phyloP scores from a whole-genome alignment of 2,113 vertebrate species.

The Corythornis madagascariensis region DNA sequence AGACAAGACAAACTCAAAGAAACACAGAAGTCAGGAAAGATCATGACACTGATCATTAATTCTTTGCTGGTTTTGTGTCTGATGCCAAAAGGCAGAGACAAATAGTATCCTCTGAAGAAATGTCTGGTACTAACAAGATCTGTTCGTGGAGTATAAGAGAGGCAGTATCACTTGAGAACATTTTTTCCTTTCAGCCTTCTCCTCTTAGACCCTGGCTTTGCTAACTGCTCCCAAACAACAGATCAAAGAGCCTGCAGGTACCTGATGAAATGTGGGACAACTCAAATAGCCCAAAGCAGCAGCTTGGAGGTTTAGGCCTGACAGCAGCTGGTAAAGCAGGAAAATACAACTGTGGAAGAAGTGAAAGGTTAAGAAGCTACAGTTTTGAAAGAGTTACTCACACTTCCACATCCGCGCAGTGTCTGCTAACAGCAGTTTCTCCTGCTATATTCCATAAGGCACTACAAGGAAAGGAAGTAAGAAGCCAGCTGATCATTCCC shows the following conservation, averaged over 20 bases:
- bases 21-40: neutral
- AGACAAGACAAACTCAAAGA: neutral
- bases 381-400: neutral
- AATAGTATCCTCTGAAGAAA: neutral
- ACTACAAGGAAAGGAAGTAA: neutral
- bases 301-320: neutral
- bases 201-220: neutral
- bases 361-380: neutral
- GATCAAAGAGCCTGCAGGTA: neutral
- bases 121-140: neutral
- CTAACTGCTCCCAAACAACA: neutral
- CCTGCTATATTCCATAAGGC: neutral
- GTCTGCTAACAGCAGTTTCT: neutral
- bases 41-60: neutral
- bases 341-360: neutral
- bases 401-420: neutral
- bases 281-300: neutral
- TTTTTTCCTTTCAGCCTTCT: neutral
- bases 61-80: neutral
- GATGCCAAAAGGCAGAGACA: neutral
- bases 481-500: neutral
- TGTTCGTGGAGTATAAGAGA: neutral
- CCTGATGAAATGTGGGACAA: neutral
- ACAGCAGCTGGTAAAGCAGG: neutral
- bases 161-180: neutral